Base-by-base conservation (phyloP, 2,888 invertebrate genomes). In the Colletes collaris region DNA sequence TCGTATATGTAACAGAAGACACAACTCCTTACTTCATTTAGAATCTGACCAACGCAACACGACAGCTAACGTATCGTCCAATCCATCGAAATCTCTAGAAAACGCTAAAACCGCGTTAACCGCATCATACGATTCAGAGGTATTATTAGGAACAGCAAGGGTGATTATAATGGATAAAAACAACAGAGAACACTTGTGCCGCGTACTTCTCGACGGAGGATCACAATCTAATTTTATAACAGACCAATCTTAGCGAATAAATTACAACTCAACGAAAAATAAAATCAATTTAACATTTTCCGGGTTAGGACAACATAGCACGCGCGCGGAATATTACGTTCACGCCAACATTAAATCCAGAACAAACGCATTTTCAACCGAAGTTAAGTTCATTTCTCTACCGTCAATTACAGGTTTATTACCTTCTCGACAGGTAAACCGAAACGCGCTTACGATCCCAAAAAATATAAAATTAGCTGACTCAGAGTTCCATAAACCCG, bases 21-120 rank as follows among this genome's bases (percentile, higher is more conserved):
- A 66, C 10, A 46, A 73, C 3, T 66, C 65, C 1, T 8, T 73
- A 2, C 8, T 73, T 3, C 73, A 73, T 35, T 66, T 73, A 19
- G 35, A 37, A 8, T 8, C 46, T 4, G 16, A 13, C 11, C 49
- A 6, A 0, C 8, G 46, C 0, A 19, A 44, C 7, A 13, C 16
- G 16, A 16, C 2, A 10, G 2, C 8, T 2, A 0, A 13, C 10
- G 4, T 7, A 4, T 0, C n/a, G 3, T 0, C 16, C 11, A n/a
- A 8, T 4, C 37, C 44, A 1, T 60, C 50, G 1, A 60, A n/a
- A 2, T 52, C 55, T 3, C 8, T 16, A 6, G 59, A 55, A 5
- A 35, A 0, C 19, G 1, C 8, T 3, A 64, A 46, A 7, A 27
- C 19, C 2, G 2, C 49, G n/a, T 19, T 60, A 16, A 59, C 50